Evolutionary conservation across 23 tunicate species (phyloP).

Genomic region (Halocynthia roretzi): DNA sequence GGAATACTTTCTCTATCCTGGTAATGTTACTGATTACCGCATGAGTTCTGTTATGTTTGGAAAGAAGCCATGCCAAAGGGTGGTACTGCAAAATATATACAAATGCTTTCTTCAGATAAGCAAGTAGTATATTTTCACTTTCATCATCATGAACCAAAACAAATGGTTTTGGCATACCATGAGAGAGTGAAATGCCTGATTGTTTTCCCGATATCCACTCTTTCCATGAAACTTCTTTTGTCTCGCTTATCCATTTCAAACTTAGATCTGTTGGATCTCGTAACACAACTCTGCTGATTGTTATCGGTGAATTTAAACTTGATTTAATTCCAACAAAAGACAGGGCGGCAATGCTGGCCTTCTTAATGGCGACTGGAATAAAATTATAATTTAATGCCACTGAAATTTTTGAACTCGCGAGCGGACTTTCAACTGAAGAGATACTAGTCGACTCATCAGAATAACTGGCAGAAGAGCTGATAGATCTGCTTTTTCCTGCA

Average conservation of each 20-base stretch:
- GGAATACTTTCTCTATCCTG: conserved; percentile 25
- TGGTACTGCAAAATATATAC: background rate
- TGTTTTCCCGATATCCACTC: background rate
- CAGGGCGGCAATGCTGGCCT: no score
- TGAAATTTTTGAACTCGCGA: no score
- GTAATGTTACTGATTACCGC: conserved; percentile 20
- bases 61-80: conserved; percentile 23
- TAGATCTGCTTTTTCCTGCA: no score
- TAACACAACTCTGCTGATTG: conserved; percentile 14
- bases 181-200: conserved; percentile 22
- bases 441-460: no score
- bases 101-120: background rate
- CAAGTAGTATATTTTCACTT: background rate
- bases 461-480: no score
- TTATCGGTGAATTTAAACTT: background rate
- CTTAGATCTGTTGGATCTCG: conserved; percentile 31
- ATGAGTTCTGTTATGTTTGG: background rate
- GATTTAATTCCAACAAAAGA: no score
- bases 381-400: background rate
- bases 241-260: conserved; percentile 13
- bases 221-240: background rate
- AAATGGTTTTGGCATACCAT: conserved; percentile 23
- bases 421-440: no score
- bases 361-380: background rate
- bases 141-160: background rate